Conservation (phyloP, 2,113 vertebrate genomes). For the Climacteris rufus region DNA sequence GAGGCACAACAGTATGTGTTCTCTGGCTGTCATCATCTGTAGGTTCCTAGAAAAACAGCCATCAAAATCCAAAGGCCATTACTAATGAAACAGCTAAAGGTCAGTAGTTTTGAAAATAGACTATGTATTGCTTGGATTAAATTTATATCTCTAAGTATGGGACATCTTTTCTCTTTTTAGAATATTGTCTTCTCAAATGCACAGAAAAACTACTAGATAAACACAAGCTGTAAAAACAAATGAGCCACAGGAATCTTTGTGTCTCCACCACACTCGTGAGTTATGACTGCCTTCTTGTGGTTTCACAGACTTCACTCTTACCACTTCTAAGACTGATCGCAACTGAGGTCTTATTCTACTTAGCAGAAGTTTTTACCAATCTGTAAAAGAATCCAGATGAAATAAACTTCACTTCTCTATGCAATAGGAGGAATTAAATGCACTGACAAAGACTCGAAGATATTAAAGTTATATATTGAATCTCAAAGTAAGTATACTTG, state of each 20-base stretch:
- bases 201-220: background rate
- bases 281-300: conserved; percentile 27
- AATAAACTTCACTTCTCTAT: background rate
- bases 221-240: conserved; percentile 2
- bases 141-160: background rate
- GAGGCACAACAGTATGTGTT: background rate
- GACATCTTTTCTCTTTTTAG: background rate
- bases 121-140: background rate
- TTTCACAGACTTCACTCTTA: background rate
- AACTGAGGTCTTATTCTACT: background rate
- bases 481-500: background rate
- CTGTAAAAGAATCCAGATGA: background rate
- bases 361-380: background rate
- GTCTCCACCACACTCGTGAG: background rate
- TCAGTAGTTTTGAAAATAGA: background rate
- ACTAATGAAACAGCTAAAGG: background rate
- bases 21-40: background rate
- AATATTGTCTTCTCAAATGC: background rate
- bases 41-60: background rate
- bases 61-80: background rate
- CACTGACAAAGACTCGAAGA: background rate
- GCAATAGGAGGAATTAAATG: background rate
- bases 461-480: background rate
- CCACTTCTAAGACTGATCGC: conserved; percentile 13
- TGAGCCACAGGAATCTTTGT: background rate